These are phyloP conservation scores for Lerista edwardsae DNA, from an alignment of 2,797 vertebrate genomes.

Conservation along the genomic window DNA sequence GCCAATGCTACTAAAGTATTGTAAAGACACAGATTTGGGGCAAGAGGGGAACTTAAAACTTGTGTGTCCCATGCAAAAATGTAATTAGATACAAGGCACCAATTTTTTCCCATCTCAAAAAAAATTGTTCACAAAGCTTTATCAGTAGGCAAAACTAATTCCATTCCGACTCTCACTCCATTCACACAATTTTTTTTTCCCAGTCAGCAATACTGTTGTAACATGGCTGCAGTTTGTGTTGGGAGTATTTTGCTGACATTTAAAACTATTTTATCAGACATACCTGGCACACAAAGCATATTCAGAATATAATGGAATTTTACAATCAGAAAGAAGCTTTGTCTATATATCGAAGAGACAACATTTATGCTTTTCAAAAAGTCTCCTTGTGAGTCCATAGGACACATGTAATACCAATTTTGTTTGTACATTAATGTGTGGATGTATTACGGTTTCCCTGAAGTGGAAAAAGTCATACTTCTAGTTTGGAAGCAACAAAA, in stretches of 20 bases:
- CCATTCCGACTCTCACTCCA: slow-evolving; percentile 22
- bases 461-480: slow-evolving; percentile 25
- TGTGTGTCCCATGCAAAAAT: slow-evolving; percentile 65
- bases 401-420: slow-evolving; percentile 66
- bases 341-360: slow-evolving; percentile 30
- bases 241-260: slow-evolving; percentile 16
- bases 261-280: slow-evolving; percentile 25
- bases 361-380: slow-evolving; percentile 40
- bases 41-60: slow-evolving; percentile 35
- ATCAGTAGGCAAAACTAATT: slow-evolving; percentile 55
- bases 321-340: slow-evolving; percentile 53
- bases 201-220: slow-evolving; percentile 38
- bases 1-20: slow-evolving; percentile 40
- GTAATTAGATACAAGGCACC: slow-evolving; percentile 75
- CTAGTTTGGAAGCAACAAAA: slow-evolving; percentile 39
- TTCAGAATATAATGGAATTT: slow-evolving; percentile 42
- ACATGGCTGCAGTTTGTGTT: slow-evolving; percentile 25
- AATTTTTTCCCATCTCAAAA: slow-evolving; percentile 66
- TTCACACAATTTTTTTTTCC: slow-evolving; percentile 36
- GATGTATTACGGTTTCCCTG: slow-evolving; percentile 29
- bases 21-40: slow-evolving; percentile 51
- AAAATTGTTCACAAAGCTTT: slow-evolving; percentile 69
- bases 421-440: slow-evolving; percentile 36
- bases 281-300: slow-evolving; percentile 37
- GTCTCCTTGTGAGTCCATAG: slow-evolving; percentile 70